Evolutionary conservation across 1,140 invertebrate genomes (phyloP), one percentile per base, ranked within the genome.

Genomic region (Brachionus koreanus): DNA sequence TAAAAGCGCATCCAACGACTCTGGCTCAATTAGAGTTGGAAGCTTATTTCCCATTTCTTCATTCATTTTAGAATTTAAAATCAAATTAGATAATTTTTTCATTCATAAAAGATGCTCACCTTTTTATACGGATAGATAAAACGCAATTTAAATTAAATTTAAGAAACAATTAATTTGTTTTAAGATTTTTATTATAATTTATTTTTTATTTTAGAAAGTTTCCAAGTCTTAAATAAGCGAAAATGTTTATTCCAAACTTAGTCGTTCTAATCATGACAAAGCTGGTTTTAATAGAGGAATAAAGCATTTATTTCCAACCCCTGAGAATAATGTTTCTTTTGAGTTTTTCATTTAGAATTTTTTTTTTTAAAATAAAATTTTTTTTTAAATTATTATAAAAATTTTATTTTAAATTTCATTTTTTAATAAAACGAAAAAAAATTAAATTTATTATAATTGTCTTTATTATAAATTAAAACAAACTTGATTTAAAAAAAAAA

Each of bases 31-130:
- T 74, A 46, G 7, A 74, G 42, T 29, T 46, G 69, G 69, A 33
- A 74, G 39, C 10, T 43, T 46, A 74, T 74, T 74, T 46, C 69
- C 69, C 69, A 74, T 74, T 46, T 74, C 42, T 74, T 7, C 3
- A 46, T 74, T 19, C 69, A 46, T 74, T 46, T 74, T 74, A 43
- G 23, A 74, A 69, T 19, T 23, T 5, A 52, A 57, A 19, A 19
- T 57, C n/a, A 23, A 19, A 57, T 19, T 9, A 23, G 49, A 57
- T 9, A 57, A 57, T 10, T 57, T 57, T 57, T 23, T 57, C 49
- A 57, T 57, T 57, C 3, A 29, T 57, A 23, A 57, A 57, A 9
- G 49, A 57, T 57, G 49, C 19, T 25, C 49, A 57, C 49, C 49
- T 49, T 57, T 57, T 23, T 57, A 57, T 19, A 57, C 19, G 9